These are phyloP conservation scores for Montipora capricornis DNA, from an alignment of 64 coral and sea anemone genomes.

Conservation along the genomic window DNA sequence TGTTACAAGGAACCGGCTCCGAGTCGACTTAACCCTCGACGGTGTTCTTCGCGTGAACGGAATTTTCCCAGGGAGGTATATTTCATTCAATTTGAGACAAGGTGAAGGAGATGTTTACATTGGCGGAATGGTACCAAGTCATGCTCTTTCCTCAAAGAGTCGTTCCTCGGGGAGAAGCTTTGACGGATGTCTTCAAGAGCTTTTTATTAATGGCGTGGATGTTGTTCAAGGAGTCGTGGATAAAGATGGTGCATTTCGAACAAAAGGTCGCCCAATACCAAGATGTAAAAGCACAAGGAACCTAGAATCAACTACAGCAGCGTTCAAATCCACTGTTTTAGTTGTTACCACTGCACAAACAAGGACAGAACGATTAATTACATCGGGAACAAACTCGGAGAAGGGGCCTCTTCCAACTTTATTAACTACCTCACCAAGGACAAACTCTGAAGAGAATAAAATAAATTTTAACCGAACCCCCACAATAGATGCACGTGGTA, in stretches of 20 bases:
- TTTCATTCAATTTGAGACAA: slow-evolving; percentile 1
- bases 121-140: neutral
- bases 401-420: neutral
- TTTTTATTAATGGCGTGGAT: slow-evolving; percentile 19
- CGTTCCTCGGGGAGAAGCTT: slow-evolving; percentile 6
- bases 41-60: neutral
- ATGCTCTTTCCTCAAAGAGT: neutral
- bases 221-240: slow-evolving; percentile 1
- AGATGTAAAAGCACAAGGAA: neutral
- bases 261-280: neutral
- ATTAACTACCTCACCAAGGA: neutral
- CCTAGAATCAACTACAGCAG: neutral
- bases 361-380: neutral
- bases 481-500: neutral
- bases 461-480: neutral
- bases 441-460: neutral
- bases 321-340: neutral
- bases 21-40: neutral
- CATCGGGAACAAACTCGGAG: neutral
- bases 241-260: neutral
- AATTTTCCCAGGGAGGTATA: slow-evolving; percentile 10
- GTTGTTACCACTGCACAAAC: neutral
- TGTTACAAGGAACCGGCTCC: slow-evolving; percentile 1
- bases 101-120: slow-evolving; percentile 18
- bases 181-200: slow-evolving; percentile 28